A percentile compares a stretch with the other conserved stretches of the same genome.
Conservation (phyloP, 2,888 invertebrate genomes). For the Desoria tigrina region DNA sequence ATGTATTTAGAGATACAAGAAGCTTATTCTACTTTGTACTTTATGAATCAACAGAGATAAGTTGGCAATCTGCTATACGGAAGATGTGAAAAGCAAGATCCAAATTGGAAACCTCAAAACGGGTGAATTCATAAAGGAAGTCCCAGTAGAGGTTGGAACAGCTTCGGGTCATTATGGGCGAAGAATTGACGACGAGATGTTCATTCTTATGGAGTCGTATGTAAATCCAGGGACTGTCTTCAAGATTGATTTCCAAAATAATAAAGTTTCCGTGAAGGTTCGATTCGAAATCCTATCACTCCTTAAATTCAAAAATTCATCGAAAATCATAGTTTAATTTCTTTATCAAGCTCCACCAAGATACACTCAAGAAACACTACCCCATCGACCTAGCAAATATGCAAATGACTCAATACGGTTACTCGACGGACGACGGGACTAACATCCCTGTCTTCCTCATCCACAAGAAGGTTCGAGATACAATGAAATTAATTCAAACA, state of each 20-base stretch:
- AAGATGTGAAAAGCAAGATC: slow-evolving; percentile 90
- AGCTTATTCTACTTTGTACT: too few relatives aligned
- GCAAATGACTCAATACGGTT: slow-evolving; percentile 86
- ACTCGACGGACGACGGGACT: slow-evolving; percentile 87
- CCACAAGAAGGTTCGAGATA: slow-evolving; percentile 64
- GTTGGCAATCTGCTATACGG: slow-evolving; percentile 81
- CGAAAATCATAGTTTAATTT: too few relatives aligned
- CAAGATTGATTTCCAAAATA: neutral
- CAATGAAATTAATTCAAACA: neutral
- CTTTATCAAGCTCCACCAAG: neutral
- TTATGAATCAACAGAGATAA: slow-evolving; percentile 70
- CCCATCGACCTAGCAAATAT: slow-evolving; percentile 68
- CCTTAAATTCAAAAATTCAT: too few relatives aligned
- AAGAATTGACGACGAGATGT: slow-evolving; percentile 78
- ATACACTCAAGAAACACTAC: neutral
- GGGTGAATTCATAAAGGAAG: slow-evolving; percentile 70
- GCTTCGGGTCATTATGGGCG: slow-evolving; percentile 80
- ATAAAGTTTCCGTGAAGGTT: slow-evolving; percentile 4
- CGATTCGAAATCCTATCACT: slow-evolving; percentile 4
- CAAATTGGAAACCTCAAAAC: slow-evolving; percentile 73
- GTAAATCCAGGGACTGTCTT: slow-evolving; percentile 83
- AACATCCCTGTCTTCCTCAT: slow-evolving; percentile 95
- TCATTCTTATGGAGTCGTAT: slow-evolving; percentile 88
- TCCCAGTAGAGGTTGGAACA: slow-evolving; percentile 80
- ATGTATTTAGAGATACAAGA: too few relatives aligned